Percentiles rank a stretch among this genome's conserved stretches.
These are phyloP conservation scores for Lamellibrachia satsuma DNA, from an alignment of 2,888 invertebrate genomes.

Conservation along the genomic window DNA sequence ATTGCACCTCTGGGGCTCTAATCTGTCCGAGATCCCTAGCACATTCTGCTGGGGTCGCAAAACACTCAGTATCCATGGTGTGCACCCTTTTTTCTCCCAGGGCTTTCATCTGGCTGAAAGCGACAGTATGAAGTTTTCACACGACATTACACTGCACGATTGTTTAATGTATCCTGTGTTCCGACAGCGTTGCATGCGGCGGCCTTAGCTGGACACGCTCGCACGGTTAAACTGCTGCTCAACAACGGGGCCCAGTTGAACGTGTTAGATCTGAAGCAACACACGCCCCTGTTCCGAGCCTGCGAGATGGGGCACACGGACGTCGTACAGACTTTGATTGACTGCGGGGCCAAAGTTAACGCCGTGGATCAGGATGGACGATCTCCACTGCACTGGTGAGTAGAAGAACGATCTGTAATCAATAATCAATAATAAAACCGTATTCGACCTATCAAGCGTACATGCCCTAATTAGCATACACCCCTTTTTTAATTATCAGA, in stretches of 20 bases:
- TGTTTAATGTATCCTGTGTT: neutral
- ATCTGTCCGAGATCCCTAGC: too few species aligned
- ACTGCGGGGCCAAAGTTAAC: constrained; percentile 60
- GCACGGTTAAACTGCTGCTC: constrained; percentile 60
- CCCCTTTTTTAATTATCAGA: too few species aligned
- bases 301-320: constrained; percentile 53
- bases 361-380: constrained; percentile 62
- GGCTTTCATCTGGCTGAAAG: too few species aligned
- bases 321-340: constrained; percentile 61
- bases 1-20: too few species aligned
- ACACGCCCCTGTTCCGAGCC: constrained; percentile 61
- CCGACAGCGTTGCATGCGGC: constrained; percentile 64
- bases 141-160: neutral
- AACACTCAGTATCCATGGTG: too few species aligned
- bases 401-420: neutral
- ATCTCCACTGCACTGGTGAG: constrained; percentile 64
- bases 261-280: constrained; percentile 58
- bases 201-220: constrained; percentile 61
- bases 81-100: too few species aligned
- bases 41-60: too few species aligned
- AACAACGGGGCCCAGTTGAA: constrained; percentile 58
- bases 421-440: neutral
- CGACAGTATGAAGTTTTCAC: neutral
- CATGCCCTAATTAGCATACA: too few species aligned
- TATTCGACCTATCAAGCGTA: too few species aligned